A percentile compares a stretch with the other conserved stretches of the same genome.
Evolutionary conservation across 2,113 vertebrate species (phyloP).

Genomic region (Campylomormyrus tamandua): DNA sequence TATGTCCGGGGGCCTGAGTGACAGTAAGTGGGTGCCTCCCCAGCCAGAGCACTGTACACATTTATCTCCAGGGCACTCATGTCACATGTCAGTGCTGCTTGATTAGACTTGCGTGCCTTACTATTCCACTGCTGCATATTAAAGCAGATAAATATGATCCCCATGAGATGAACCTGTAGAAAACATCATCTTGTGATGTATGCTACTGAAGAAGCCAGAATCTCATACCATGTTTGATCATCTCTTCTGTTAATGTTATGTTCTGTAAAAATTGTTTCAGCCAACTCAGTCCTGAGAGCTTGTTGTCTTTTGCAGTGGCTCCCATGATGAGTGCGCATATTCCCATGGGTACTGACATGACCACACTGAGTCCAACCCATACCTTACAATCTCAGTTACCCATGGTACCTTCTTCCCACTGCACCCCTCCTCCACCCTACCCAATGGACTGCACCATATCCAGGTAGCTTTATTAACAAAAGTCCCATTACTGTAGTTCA

Average conservation of each 20-base stretch:
- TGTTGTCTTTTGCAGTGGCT: conserved; percentile 75
- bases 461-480: conserved; percentile 68
- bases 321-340: conserved; percentile 93
- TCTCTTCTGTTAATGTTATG: background rate
- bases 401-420: conserved; percentile 94
- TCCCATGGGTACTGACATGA: conserved; percentile 92
- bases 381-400: conserved; percentile 84
- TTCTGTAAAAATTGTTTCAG: background rate
- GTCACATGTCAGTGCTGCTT: conserved; percentile 23
- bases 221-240: background rate
- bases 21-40: conserved; percentile 72
- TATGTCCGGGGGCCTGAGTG: conserved; percentile 81
- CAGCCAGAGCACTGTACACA: background rate
- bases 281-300: conserved; percentile 36
- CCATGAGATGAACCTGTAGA: conserved; percentile 35
- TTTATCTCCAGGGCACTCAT: conserved; percentile 18
- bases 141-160: conserved; percentile 40
- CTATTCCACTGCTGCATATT: conserved; percentile 25
- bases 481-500: background rate
- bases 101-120: conserved; percentile 36
- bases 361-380: conserved; percentile 90
- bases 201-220: background rate
- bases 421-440: conserved; percentile 95
- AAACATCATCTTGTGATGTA: background rate
- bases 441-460: conserved; percentile 98